Evolutionary conservation across 2,888 invertebrate genomes (phyloP).

Genomic region (Nemurella pictetii): DNA sequence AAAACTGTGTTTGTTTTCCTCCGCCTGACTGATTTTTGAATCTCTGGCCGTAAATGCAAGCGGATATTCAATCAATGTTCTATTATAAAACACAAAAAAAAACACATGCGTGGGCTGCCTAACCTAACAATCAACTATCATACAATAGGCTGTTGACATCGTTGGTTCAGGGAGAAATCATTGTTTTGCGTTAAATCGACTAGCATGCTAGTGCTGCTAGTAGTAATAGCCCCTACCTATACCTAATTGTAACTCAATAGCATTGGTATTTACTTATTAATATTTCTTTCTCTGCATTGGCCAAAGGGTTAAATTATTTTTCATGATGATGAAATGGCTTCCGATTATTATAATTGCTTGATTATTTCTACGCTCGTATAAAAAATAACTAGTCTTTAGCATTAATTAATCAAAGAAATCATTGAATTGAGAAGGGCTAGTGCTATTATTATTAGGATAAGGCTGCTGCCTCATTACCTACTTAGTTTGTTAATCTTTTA

Average conservation of each 20-base stretch:
- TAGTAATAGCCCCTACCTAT: background rate
- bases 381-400: slow-evolving; percentile 40
- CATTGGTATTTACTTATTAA: background rate
- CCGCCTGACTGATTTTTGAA: too few relatives aligned
- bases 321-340: slow-evolving; percentile 36
- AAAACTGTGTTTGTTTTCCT: too few relatives aligned
- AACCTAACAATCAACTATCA: background rate
- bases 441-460: background rate
- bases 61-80: background rate
- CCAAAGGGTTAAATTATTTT: slow-evolving; percentile 38
- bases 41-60: too few relatives aligned
- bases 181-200: background rate
- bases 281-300: slow-evolving; percentile 30
- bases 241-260: background rate
- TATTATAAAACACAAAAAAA: background rate
- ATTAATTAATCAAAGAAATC: slow-evolving; percentile 35
- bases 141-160: background rate
- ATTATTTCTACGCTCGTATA: slow-evolving; percentile 37
- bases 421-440: slow-evolving; percentile 5
- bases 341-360: slow-evolving; percentile 37
- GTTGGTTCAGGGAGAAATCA: background rate
- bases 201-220: background rate
- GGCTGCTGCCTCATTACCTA: slow-evolving; percentile 23
- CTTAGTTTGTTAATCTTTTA: background rate
- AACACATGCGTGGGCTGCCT: background rate